phyloP scores from a whole-genome alignment of 2,797 vertebrate species.

The Sebastes hubbsi region DNA sequence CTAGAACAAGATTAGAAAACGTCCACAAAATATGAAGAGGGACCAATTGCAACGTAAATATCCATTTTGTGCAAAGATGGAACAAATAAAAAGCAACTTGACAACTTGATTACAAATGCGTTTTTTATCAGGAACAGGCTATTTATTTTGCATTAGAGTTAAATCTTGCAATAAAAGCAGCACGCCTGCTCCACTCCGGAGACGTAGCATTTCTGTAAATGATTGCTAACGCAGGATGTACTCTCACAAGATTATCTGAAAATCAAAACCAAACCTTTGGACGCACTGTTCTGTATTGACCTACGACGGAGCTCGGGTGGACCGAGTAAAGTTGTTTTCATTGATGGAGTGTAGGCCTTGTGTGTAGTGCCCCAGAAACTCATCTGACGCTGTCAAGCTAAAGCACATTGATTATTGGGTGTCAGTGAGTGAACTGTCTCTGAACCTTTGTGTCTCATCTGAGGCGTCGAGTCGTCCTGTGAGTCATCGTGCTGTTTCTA shows the following conservation, averaged over 20 bases:
- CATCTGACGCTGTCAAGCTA: slow-evolving; percentile 67
- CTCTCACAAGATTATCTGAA: slow-evolving; percentile 26
- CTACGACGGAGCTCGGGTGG: slow-evolving; percentile 38
- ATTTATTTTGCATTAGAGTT: slow-evolving; percentile 1
- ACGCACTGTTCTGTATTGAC: slow-evolving; percentile 32
- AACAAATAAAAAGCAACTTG: slow-evolving; percentile 18
- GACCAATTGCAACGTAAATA: not conserved
- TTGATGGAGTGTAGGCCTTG: slow-evolving; percentile 45
- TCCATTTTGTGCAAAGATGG: slow-evolving; percentile 5
- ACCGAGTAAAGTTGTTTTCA: slow-evolving; percentile 62
- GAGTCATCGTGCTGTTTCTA: slow-evolving; percentile 49
- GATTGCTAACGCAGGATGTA: slow-evolving; percentile 10
- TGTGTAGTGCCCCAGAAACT: slow-evolving; percentile 60
- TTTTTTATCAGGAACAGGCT: not conserved
- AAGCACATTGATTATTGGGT: slow-evolving; percentile 78
- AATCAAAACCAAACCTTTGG: slow-evolving; percentile 53
- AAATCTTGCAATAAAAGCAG: not conserved
- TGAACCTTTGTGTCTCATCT: slow-evolving; percentile 67
- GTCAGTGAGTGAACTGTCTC: slow-evolving; percentile 70
- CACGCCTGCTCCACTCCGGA: not conserved
- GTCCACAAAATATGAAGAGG: not conserved
- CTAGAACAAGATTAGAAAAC: slow-evolving; percentile 12
- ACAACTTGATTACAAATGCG: slow-evolving; percentile 28
- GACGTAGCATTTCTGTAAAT: slow-evolving; percentile 12
- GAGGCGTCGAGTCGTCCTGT: slow-evolving; percentile 53